Evolutionary conservation across 2,888 invertebrate species (phyloP).

Genomic region (Dryobota labecula): DNA sequence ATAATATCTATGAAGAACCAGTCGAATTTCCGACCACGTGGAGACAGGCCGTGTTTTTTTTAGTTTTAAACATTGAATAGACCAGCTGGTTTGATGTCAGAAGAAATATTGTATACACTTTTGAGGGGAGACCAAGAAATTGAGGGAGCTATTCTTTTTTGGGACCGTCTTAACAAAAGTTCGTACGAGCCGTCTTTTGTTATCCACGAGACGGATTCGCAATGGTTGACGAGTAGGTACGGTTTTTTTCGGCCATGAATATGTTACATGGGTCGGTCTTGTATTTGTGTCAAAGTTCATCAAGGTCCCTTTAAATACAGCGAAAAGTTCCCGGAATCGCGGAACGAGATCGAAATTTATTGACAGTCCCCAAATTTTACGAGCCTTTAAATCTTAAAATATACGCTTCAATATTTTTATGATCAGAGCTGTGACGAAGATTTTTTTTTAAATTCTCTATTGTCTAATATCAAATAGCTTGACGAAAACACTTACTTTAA

Average conservation of each 20-base stretch:
- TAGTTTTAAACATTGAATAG: conserved; percentile 80
- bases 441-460: neutral
- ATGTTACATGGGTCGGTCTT: conserved; percentile 76
- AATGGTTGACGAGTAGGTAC: conserved; percentile 71
- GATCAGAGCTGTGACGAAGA: neutral
- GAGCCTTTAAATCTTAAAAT: conserved; percentile 29
- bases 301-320: conserved; percentile 66
- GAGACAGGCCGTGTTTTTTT: conserved; percentile 71
- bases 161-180: conserved; percentile 74
- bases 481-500: neutral
- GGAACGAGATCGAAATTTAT: conserved; percentile 46
- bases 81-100: conserved; percentile 86
- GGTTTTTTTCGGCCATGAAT: conserved; percentile 73
- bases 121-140: conserved; percentile 81
- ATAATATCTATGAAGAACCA: conserved; percentile 70
- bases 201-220: conserved; percentile 79
- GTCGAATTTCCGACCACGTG: conserved; percentile 86
- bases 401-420: conserved; percentile 17
- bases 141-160: conserved; percentile 81
- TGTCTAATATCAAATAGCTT: neutral
- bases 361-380: conserved; percentile 48
- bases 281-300: conserved; percentile 86
- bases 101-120: conserved; percentile 85
- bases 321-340: conserved; percentile 37
- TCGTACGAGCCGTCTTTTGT: conserved; percentile 76